Conservation (phyloP, 2,113 vertebrate species). For the Chaetops frenatus region DNA sequence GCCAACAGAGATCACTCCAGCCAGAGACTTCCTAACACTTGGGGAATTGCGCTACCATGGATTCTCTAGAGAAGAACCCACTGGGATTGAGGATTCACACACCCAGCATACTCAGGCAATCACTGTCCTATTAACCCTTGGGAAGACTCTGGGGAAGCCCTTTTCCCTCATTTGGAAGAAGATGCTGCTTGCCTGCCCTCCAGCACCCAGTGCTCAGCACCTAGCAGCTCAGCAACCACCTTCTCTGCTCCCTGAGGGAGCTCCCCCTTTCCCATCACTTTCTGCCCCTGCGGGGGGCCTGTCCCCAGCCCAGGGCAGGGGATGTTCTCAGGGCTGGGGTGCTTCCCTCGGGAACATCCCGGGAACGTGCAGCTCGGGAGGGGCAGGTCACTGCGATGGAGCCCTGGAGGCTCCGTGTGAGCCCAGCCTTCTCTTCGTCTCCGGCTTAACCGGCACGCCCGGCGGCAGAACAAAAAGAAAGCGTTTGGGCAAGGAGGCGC, state of each 20-base stretch:
- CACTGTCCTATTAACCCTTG: not conserved
- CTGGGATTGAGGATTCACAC: not conserved
- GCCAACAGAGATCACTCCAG: not conserved
- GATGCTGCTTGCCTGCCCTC: not conserved
- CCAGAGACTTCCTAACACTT: not conserved
- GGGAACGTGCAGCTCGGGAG: not conserved
- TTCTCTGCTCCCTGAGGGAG: not conserved
- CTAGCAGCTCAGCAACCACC: not conserved
- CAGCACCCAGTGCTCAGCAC: not conserved
- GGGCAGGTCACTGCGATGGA: not conserved
- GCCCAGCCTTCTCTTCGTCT: not conserved
- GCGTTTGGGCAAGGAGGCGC: not conserved
- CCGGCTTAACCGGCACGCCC: not conserved
- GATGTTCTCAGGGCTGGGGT: not conserved
- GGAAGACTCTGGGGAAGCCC: not conserved
- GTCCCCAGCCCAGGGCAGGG: too few species aligned
- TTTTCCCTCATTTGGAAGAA: not conserved
- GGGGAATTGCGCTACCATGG: not conserved
- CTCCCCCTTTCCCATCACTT: not conserved
- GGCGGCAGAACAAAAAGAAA: not conserved
- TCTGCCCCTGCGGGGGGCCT: rapidly evolving
- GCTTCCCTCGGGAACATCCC: not conserved
- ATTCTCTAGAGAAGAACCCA: not conserved
- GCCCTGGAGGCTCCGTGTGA: not conserved
- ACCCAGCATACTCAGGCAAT: not conserved